phyloP scores from a whole-genome alignment of 2,888 invertebrate genomes.

The Tribolium freemani region DNA sequence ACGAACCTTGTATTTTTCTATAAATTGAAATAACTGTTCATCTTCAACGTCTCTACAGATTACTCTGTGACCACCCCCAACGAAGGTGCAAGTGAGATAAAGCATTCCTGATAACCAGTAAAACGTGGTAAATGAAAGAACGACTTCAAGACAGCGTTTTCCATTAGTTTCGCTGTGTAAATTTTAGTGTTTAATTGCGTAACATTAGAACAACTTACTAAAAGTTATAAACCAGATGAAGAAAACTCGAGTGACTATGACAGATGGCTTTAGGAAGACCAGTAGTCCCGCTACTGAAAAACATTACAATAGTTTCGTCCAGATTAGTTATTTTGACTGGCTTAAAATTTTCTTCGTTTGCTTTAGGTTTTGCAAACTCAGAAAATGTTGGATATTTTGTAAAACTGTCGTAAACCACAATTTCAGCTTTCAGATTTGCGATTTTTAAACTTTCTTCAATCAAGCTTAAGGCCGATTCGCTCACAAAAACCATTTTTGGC shows the following conservation, averaged over 20 bases:
- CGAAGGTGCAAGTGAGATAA: slow-evolving; percentile 44
- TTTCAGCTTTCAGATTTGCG: slow-evolving; percentile 41
- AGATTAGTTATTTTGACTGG: slow-evolving; percentile 15
- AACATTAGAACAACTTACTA: slow-evolving; percentile 35
- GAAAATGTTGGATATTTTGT: slow-evolving; percentile 42
- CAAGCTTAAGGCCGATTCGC: slow-evolving; percentile 3
- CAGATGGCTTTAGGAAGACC: slow-evolving; percentile 60
- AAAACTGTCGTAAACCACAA: slow-evolving; percentile 54
- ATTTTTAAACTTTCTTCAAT: slow-evolving; percentile 48
- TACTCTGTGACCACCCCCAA: slow-evolving; percentile 51
- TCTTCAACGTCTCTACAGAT: slow-evolving; percentile 48
- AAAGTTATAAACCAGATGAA: slow-evolving; percentile 28
- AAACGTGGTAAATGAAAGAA: slow-evolving; percentile 49
- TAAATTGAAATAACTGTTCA: slow-evolving; percentile 44
- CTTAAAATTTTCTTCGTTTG: slow-evolving; percentile 43
- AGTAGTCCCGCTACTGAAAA: slow-evolving; percentile 63
- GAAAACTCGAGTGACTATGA: slow-evolving; percentile 48
- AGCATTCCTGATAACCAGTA: slow-evolving; percentile 59
- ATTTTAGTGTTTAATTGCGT: neutral
- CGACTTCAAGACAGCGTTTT: neutral
- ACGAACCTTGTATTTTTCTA: slow-evolving; percentile 53
- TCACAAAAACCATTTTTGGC: slow-evolving; percentile 49
- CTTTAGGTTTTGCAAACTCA: slow-evolving; percentile 30
- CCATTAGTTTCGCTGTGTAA: neutral
- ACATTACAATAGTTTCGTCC: slow-evolving; percentile 53